phyloP scores from a whole-genome alignment of 2,113 vertebrate genomes.

The Gracilinanus agilis region DNA sequence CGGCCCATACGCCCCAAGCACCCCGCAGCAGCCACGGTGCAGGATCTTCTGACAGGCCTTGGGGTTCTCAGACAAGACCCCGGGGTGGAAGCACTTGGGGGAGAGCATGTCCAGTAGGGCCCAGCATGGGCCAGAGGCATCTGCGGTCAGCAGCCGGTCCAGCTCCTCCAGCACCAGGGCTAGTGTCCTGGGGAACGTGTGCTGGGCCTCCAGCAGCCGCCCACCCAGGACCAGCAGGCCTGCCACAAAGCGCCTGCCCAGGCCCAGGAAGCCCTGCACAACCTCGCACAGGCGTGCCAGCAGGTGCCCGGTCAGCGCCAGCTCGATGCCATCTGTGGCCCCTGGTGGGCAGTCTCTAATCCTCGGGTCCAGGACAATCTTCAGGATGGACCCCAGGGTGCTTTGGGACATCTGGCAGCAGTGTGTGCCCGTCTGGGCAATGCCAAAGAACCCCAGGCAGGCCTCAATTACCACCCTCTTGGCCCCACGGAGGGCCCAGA shows the following conservation, averaged over 20 bases:
- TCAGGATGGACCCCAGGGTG: slow-evolving; percentile 82
- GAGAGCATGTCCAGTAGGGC: slow-evolving; percentile 83
- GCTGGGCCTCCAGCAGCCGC: slow-evolving; percentile 83
- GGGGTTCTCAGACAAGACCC: slow-evolving; percentile 85
- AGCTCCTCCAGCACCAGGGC: slow-evolving; percentile 78
- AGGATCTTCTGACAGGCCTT: slow-evolving; percentile 81
- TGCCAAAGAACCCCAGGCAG: slow-evolving; percentile 88
- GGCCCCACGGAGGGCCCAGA: slow-evolving; percentile 80
- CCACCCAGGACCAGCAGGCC: slow-evolving; percentile 85
- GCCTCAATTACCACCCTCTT: slow-evolving; percentile 89
- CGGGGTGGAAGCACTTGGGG: slow-evolving; percentile 87
- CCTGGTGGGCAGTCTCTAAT: slow-evolving; percentile 79
- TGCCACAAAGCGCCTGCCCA: slow-evolving; percentile 78
- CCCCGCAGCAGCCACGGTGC: too few species aligned
- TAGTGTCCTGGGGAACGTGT: slow-evolving; percentile 77
- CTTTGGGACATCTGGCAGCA: slow-evolving; percentile 84
- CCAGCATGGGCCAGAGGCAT: slow-evolving; percentile 75
- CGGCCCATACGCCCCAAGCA: slow-evolving; percentile 82
- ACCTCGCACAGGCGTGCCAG: slow-evolving; percentile 82
- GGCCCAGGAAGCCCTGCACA: slow-evolving; percentile 60
- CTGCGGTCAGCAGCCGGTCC: slow-evolving; percentile 73
- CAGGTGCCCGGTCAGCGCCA: slow-evolving; percentile 83
- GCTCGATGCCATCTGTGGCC: slow-evolving; percentile 80
- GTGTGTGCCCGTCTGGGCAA: slow-evolving; percentile 79
- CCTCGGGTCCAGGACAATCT: slow-evolving; percentile 78